A percentile compares a stretch with the other conserved stretches of the same genome.
phyloP scores from a whole-genome alignment of 2,113 vertebrate species.

The Lucifuga dentata region DNA sequence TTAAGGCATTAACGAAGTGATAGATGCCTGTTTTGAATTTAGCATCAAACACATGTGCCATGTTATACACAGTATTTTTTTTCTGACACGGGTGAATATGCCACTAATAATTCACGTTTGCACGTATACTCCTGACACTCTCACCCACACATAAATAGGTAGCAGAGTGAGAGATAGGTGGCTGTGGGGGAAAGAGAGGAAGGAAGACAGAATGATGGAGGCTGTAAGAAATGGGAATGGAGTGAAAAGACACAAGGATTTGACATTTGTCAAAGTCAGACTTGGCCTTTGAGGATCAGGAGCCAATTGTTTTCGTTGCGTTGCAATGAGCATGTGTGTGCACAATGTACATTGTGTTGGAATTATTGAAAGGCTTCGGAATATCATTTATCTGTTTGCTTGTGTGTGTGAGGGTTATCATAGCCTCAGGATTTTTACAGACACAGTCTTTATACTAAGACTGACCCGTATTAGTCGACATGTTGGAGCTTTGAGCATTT shows the following conservation, averaged over 20 bases:
- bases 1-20: neutral
- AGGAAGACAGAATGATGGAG: constrained; percentile 11
- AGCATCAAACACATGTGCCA: neutral
- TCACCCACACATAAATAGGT: neutral
- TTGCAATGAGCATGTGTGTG: constrained; percentile 57
- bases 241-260: constrained; percentile 40
- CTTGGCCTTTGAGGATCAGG: constrained; percentile 74
- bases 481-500: constrained; percentile 32
- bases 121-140: too few relatives aligned
- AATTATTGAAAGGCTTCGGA: constrained; percentile 50
- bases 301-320: constrained; percentile 57
- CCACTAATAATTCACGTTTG: neutral
- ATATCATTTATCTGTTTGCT: constrained; percentile 60
- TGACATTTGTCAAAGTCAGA: constrained; percentile 83
- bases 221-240: constrained; percentile 15
- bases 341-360: constrained; percentile 40
- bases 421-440: constrained; percentile 58
- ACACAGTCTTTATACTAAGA: constrained; percentile 33
- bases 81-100: too few relatives aligned
- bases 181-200: constrained; percentile 19
- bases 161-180: constrained; percentile 13
- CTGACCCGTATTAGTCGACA: constrained; percentile 57
- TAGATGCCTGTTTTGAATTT: neutral
- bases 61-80: too few relatives aligned
- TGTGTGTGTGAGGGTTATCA: constrained; percentile 55